Base-by-base conservation (phyloP, 2,797 vertebrate species). In the Falco naumanni region DNA sequence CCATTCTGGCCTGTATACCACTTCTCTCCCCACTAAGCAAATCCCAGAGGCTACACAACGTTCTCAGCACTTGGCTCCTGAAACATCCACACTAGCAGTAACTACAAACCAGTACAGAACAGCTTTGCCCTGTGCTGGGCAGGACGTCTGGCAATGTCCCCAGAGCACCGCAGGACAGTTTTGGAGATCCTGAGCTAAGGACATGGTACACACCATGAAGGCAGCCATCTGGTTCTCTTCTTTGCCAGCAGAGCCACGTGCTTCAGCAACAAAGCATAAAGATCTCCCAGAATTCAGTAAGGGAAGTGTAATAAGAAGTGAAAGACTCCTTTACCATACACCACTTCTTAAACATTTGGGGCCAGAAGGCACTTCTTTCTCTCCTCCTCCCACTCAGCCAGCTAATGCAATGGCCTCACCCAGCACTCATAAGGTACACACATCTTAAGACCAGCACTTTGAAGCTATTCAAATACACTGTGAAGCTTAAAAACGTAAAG, bases 211-310 rank as follows among this genome's bases (percentile, higher is more conserved):
- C n/a, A n/a, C 22, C 33, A 18, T 2, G 47, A 34, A 65, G 39
- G 34, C 69, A 91, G 87, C 84, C 91, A 95, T 83, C 87, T 95
- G 82, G 33, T 63, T 57, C 61, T 61, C 84, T 45, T 47, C 82
- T 82, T 60, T 84, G 72, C 77, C 92, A 89, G 77, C 77, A 88
- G 16, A 91, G 76, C 41, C 88, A 78, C 71, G 37, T 17, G 45
- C 57, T 81, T 50, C 85, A 80, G 75, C 1, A 2, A 22, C 28
- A 50, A 20, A 86, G 77, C 80, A 24, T 3, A 34, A 84, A 91
- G 76, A 72, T 29, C 69, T 65, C 53, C 50, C 57, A 86, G 56
- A 86, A 91, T 47, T 80, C 71, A 92, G 45, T 7, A 65, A 87
- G 65, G 41, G 41, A 89, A 54, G 33, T 8, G 75, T 39, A 41